phyloP scores from a whole-genome alignment of 2,113 vertebrate genomes.

The Siniperca chuatsi region DNA sequence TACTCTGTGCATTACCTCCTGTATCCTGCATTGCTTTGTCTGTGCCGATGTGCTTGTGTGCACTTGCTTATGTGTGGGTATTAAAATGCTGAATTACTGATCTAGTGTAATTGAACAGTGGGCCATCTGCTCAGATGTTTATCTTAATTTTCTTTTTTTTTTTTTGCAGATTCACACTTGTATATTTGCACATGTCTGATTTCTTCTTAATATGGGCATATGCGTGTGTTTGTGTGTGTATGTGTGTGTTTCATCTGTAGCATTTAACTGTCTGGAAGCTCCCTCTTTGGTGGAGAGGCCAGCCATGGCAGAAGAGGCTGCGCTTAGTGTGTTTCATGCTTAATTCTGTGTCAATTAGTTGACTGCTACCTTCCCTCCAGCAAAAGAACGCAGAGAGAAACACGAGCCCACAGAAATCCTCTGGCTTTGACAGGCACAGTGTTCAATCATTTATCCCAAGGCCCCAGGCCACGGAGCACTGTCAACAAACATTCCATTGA shows the following conservation, averaged over 20 bases:
- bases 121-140: slow-evolving; percentile 74
- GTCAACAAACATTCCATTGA: slow-evolving; percentile 95
- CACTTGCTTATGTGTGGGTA: slow-evolving; percentile 64
- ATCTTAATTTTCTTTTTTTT: slow-evolving; percentile 59
- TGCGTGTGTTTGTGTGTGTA: slow-evolving; percentile 14
- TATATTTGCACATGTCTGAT: slow-evolving; percentile 64
- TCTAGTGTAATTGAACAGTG: slow-evolving; percentile 69
- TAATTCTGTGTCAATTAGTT: slow-evolving; percentile 99
- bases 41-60: slow-evolving; percentile 44
- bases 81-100: slow-evolving; percentile 69
- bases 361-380: slow-evolving; percentile 98
- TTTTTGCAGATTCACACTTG: slow-evolving; percentile 50
- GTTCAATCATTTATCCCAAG: slow-evolving; percentile 97
- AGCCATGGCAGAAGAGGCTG: slow-evolving; percentile 87
- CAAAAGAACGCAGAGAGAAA: slow-evolving; percentile 89
- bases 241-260: slow-evolving; percentile 48
- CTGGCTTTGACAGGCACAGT: slow-evolving; percentile 93
- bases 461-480: slow-evolving; percentile 92
- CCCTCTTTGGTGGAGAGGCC: slow-evolving; percentile 75
- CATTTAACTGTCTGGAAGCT: slow-evolving; percentile 72
- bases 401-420: slow-evolving; percentile 95
- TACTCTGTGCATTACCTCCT: slow-evolving; percentile 55
- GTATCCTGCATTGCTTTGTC: slow-evolving; percentile 16
- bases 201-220: slow-evolving; percentile 55
- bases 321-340: slow-evolving; percentile 96